Base-by-base conservation (phyloP, 2,113 vertebrate genomes). In the Mungos mungo region DNA sequence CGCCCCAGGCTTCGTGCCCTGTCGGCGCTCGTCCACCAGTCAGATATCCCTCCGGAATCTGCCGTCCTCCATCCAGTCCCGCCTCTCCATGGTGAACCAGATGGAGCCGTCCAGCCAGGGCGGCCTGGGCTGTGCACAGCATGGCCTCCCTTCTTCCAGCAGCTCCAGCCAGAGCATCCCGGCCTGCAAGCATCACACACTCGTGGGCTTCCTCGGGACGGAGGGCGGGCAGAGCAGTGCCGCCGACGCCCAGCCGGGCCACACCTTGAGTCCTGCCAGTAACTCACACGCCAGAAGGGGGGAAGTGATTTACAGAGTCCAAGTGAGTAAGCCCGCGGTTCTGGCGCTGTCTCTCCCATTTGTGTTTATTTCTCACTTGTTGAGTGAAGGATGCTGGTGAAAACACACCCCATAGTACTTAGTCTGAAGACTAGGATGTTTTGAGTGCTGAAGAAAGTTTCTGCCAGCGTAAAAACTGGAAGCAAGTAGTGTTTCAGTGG, bases 81-180 rank as follows among this genome's bases (percentile, higher is more conserved):
- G 99, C 76, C 99, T 99, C 0, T 99, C 99, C 29, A 99, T 99
- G 87, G 99, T 99, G 81, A 99, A 99, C 98, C 98, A 98, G 93
- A 97, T 98, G 97, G 99, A 99, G 87, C 98, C 99, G 3, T 96
- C 99, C 38, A 98, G 99, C 86, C 99, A 98, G 98, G 96, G 98
- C 1, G 98, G 98, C 87, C 3, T 96, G 91, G 97, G 98, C 98
- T 98, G 97, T 82, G 0, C 81, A 94, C 99, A 99, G 93, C 98
- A 99, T 0, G 99, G 98, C 97, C 98, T 99, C 50, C 99, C 99
- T 85, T 99, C 99, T 33, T 99, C 99, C 92, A 99, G 99, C 97
- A 99, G 99, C 97, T 99, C 99, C 98, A 99, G 99, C 98, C 99
- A 99, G 98, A 99, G 99, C 99, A 99, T 99, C 99, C 99, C 99